Percentiles rank a stretch among this genome's conserved stretches.
These are phyloP conservation scores for Amblyteles armatorius DNA, from an alignment of 2,888 invertebrate genomes.

Conservation along the genomic window DNA sequence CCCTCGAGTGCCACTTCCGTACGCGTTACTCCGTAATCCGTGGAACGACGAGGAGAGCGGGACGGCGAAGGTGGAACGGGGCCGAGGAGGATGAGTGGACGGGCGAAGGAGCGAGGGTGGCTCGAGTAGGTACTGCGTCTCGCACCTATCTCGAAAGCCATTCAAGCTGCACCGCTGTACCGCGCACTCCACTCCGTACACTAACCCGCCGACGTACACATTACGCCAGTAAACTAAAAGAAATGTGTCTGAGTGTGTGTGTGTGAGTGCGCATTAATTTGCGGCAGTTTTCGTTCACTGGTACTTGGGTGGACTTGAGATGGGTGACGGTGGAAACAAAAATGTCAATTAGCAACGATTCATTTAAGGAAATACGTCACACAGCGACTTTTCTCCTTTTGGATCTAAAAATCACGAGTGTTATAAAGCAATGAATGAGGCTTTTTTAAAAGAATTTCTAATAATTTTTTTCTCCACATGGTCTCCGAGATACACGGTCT, in stretches of 20 bases:
- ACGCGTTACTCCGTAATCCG: conserved; percentile 60
- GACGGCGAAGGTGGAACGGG: conserved; percentile 19
- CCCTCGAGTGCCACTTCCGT: conserved; percentile 49
- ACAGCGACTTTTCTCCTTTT: too few relatives aligned
- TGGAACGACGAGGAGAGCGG: conserved; percentile 12
- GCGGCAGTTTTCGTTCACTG: not conserved
- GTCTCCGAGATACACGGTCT: too few relatives aligned
- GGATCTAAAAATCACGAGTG: too few relatives aligned
- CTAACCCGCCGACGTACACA: conserved; percentile 25
- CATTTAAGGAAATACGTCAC: too few relatives aligned
- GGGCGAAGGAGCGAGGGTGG: conserved; percentile 42
- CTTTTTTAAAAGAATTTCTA: too few relatives aligned
- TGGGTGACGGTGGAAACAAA: not conserved
- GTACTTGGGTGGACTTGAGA: not conserved
- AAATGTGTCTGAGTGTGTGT: not conserved
- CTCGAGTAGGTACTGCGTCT: conserved; percentile 51
- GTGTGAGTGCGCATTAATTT: not conserved
- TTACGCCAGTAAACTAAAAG: conserved; percentile 17
- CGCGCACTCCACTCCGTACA: conserved; percentile 10
- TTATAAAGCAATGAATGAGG: too few relatives aligned
- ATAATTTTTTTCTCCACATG: too few relatives aligned
- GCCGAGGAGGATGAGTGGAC: conserved; percentile 35
- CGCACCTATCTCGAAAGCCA: conserved; percentile 41
- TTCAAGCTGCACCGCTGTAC: conserved; percentile 46
- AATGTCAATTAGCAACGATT: not conserved